Evolutionary conservation across 2,888 invertebrate species (phyloP), one percentile per base, ranked within the genome.

Genomic region (Nemapogon koenigi): DNA sequence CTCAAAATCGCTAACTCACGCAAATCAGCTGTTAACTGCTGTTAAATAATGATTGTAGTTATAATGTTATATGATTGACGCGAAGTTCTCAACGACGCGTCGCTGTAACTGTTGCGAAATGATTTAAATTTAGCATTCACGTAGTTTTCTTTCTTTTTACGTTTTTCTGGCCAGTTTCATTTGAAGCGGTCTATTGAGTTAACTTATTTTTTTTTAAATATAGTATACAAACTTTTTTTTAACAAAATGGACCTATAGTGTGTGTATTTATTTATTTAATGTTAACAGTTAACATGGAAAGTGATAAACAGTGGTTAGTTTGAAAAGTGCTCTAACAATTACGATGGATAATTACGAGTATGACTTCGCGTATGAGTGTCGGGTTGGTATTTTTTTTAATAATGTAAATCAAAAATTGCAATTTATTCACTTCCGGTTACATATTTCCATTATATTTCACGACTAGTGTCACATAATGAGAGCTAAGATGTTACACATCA

Each of bases 301-400:
- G n/a, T n/a, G n/a, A n/a, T n/a, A 22, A 22, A 22, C 22, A 22
- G 10, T 22, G 6, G 10, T 22, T 10, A 6, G 7, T 22, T 10
- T 22, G 28, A 15, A 11, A 28, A 28, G 37, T 28, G 28, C 17
- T 37, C 15, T 28, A 13, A 17, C 4, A 19, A 19, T 33, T 13
- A 33, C 2, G 67, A 55, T 79, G 79, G 76, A 75, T 49, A 78
- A 80, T 45, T 81, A 83, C 62, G 83, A 85, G 54, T 85, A 85
- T 68, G 81, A 85, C 67, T 85, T 85, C 72, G 81, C 82, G 46
- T 85, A 81, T 65, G 85, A 85, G 68, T 84, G 84, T 71, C 80
- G 82, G 85, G 85, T 85, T 71, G 62, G 81, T 76, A 65, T 60
- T 47, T 48, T 48, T 26, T 39, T 32, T 18, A n/a, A n/a, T n/a